Conservation (phyloP, 1,140 invertebrate genomes). For the Cephus cinctus region DNA sequence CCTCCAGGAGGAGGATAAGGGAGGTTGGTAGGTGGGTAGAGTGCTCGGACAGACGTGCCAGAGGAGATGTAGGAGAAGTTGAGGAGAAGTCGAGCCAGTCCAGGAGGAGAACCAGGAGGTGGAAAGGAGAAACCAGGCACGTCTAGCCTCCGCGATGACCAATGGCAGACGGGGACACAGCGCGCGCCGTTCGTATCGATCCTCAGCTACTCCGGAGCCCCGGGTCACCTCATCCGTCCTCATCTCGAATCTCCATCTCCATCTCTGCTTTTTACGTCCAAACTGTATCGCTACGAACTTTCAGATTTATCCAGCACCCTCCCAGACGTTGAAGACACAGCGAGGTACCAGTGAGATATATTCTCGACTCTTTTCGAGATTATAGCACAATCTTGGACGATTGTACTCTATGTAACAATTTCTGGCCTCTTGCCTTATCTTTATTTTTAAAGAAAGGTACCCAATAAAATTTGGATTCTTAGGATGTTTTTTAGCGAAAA, state of each 20-base stretch:
- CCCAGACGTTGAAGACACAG: no score
- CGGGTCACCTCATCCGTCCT: slow-evolving; percentile 49
- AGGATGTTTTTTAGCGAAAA: no score
- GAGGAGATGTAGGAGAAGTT: slow-evolving; percentile 17
- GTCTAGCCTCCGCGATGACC: slow-evolving; percentile 52
- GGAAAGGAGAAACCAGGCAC: slow-evolving; percentile 31
- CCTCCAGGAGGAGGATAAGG: slow-evolving; percentile 11
- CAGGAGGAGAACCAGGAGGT: slow-evolving; percentile 25
- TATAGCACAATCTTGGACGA: no score
- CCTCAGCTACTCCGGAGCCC: slow-evolving; percentile 39
- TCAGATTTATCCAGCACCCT: no score
- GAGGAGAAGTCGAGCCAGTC: slow-evolving; percentile 11
- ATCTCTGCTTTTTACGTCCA: slow-evolving; percentile 7
- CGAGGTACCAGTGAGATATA: no score
- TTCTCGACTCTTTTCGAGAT: no score
- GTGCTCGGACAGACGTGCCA: slow-evolving; percentile 1
- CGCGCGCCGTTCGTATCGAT: slow-evolving; percentile 52
- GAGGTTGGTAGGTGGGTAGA: slow-evolving; percentile 13
- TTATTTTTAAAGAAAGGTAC: no score
- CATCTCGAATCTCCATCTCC: slow-evolving; percentile 5
- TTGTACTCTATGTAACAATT: no score
- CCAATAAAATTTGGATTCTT: no score
- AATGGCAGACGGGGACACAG: slow-evolving; percentile 53
- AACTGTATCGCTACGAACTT: no score
- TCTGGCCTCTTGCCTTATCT: no score